phyloP scores from a whole-genome alignment of 2,888 invertebrate genomes.

The Rhorus exstirpatorius region DNA sequence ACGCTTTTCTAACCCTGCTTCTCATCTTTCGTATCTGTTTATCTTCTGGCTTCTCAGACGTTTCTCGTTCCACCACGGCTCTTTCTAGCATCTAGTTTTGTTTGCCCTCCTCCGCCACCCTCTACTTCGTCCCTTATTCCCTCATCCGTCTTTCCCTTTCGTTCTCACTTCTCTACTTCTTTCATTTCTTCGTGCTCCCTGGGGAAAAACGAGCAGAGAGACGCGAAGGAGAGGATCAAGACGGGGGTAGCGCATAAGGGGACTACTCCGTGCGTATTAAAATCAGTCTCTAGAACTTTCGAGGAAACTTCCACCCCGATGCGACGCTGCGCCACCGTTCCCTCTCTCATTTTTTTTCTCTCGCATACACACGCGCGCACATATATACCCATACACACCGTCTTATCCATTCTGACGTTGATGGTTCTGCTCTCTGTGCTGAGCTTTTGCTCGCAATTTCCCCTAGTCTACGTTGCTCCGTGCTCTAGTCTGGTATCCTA shows the following conservation, averaged over 20 bases:
- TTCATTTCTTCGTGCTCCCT: constrained; percentile 62
- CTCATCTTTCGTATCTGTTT: constrained; percentile 72
- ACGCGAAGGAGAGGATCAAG: constrained; percentile 13
- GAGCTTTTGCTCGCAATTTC: constrained; percentile 69
- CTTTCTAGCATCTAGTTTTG: constrained; percentile 34
- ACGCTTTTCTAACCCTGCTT: constrained; percentile 49
- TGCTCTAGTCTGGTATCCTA: constrained; percentile 38
- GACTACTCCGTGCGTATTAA: constrained; percentile 75
- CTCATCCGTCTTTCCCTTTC: constrained; percentile 45
- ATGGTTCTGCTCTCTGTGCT: constrained; percentile 23
- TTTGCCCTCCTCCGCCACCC: constrained; percentile 17
- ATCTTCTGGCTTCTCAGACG: constrained; percentile 69
- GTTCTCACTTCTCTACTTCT: constrained; percentile 55
- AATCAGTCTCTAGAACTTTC: constrained; percentile 77
- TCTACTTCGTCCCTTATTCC: constrained; percentile 28
- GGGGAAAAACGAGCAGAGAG: constrained; percentile 45
- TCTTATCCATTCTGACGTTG: constrained; percentile 17
- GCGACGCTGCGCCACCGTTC: constrained; percentile 36
- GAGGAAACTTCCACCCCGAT: constrained; percentile 66
- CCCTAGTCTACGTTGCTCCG: constrained; percentile 68
- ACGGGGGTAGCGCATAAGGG: constrained; percentile 45
- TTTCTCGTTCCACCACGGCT: constrained; percentile 23
- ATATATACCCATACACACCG: too few species aligned
- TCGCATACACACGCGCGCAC: too few species aligned
- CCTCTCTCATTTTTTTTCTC: constrained; percentile 16